Percentiles rank a stretch among this genome's conserved stretches.
These are phyloP conservation scores for Epizoanthus illoricatus DNA, from an alignment of 92 coral and sea anemone genomes.

Conservation along the genomic window DNA sequence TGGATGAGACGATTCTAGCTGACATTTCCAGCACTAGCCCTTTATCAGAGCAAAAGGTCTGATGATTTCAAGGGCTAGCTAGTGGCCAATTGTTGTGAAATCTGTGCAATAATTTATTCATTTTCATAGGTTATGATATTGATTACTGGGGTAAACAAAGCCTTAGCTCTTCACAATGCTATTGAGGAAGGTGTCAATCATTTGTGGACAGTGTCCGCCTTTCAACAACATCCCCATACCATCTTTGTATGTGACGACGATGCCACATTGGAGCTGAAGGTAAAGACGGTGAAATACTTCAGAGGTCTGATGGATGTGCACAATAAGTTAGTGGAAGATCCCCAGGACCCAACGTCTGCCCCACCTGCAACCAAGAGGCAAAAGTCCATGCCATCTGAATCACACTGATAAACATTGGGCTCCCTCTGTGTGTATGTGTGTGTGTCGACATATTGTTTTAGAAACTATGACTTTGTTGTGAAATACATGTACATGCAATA, in stretches of 20 bases:
- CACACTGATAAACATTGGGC: conserved; percentile 8
- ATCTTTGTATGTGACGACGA: conserved; percentile 94
- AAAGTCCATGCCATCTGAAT: conserved; percentile 39
- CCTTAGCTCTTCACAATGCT: conserved; percentile 83
- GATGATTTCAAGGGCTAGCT: too few species aligned
- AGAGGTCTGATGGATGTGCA: conserved; percentile 97
- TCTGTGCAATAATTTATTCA: neutral
- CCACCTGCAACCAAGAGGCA: conserved; percentile 77
- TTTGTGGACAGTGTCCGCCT: conserved; percentile 98
- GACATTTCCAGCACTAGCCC: too few species aligned
- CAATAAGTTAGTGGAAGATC: conserved; percentile 88
- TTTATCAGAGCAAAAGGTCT: too few species aligned
- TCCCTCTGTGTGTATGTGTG: neutral
- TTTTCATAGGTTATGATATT: conserved; percentile 85
- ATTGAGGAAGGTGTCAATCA: conserved; percentile 96
- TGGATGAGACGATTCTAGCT: too few species aligned
- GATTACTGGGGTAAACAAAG: conserved; percentile 91
- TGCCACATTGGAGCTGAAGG: conserved; percentile 95
- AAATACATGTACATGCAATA: neutral
- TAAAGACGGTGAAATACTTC: conserved; percentile 95
- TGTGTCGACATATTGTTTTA: neutral
- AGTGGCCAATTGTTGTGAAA: too few species aligned
- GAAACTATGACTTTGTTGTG: neutral
- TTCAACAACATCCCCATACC: conserved; percentile 93
- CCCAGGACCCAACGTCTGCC: conserved; percentile 80